Evolutionary conservation across 2,113 vertebrate genomes (phyloP).

Genomic region (Furnarius figulus): DNA sequence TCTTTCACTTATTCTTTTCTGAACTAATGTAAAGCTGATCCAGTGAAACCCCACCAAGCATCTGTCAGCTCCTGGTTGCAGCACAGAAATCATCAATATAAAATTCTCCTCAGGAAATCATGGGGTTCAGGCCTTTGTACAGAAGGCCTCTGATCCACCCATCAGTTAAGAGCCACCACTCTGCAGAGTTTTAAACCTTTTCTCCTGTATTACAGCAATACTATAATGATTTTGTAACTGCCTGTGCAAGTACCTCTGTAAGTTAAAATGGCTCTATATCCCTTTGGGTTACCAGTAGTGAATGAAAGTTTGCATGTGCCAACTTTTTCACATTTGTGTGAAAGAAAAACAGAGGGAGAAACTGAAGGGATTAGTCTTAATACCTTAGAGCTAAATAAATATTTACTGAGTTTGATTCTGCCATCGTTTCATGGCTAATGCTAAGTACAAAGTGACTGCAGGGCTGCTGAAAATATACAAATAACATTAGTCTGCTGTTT

Average conservation of each 20-base stretch:
- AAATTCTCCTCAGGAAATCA: background rate
- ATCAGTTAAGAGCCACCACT: background rate
- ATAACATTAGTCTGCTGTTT: background rate
- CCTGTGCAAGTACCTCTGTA: background rate
- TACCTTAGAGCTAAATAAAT: slow-evolving; percentile 52
- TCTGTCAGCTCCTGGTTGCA: background rate
- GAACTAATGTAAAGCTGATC: background rate
- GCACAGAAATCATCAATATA: background rate
- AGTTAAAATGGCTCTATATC: background rate
- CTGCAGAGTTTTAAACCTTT: background rate
- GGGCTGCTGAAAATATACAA: background rate
- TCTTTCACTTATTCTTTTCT: slow-evolving; percentile 7
- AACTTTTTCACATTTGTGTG: slow-evolving; percentile 2
- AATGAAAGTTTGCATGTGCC: background rate
- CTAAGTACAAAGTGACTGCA: slow-evolving; percentile 43
- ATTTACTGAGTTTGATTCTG: slow-evolving; percentile 41
- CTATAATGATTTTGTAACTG: background rate
- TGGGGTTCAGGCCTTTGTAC: background rate
- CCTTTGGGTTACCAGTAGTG: background rate
- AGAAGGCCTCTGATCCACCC: background rate
- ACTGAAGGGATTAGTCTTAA: slow-evolving; percentile 40
- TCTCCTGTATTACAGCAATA: background rate
- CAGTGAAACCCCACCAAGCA: slow-evolving; percentile 6
- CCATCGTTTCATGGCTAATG: background rate
- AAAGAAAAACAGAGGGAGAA: background rate